phyloP scores from a whole-genome alignment of 1,140 invertebrate species.

The Drepana arcuata region DNA sequence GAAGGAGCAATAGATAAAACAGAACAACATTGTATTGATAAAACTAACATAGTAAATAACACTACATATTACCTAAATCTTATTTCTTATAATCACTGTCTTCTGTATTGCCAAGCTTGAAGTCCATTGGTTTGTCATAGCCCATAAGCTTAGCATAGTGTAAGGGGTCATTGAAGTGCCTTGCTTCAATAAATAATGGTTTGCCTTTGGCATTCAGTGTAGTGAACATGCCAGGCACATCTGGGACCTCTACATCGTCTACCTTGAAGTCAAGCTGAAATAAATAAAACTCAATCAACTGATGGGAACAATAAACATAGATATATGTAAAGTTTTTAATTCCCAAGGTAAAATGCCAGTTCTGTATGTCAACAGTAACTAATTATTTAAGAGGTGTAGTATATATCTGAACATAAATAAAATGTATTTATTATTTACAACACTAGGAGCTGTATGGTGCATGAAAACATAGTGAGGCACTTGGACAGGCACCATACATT shows the following conservation, averaged over 20 bases:
- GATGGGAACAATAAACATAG: not conserved
- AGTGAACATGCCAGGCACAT: constrained; percentile 87
- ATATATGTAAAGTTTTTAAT: not conserved
- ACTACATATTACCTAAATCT: constrained; percentile 13
- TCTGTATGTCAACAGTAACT: too few species aligned
- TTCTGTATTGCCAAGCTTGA: constrained; percentile 72
- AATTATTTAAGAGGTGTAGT: too few species aligned
- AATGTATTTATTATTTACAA: too few species aligned
- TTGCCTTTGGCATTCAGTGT: constrained; percentile 79
- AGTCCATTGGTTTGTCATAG: constrained; percentile 91
- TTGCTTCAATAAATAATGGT: constrained; percentile 84
- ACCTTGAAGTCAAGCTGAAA: constrained; percentile 81
- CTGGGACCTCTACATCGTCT: constrained; percentile 84
- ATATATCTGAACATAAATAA: too few species aligned
- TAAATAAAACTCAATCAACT: constrained; percentile 14
- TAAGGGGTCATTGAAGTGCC: constrained; percentile 76
- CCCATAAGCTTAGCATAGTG: constrained; percentile 91
- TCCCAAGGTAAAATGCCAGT: constrained; percentile 4
- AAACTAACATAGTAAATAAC: constrained; percentile 9
- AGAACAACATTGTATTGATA: constrained; percentile 3
- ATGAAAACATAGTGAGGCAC: too few species aligned
- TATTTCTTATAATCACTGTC: constrained; percentile 32
- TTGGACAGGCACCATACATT: too few species aligned
- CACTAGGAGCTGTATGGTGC: too few species aligned
- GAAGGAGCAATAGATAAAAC: too few species aligned